Base-by-base conservation (phyloP, 2,797 vertebrate species). In the Rhinophrynus dorsalis region DNA sequence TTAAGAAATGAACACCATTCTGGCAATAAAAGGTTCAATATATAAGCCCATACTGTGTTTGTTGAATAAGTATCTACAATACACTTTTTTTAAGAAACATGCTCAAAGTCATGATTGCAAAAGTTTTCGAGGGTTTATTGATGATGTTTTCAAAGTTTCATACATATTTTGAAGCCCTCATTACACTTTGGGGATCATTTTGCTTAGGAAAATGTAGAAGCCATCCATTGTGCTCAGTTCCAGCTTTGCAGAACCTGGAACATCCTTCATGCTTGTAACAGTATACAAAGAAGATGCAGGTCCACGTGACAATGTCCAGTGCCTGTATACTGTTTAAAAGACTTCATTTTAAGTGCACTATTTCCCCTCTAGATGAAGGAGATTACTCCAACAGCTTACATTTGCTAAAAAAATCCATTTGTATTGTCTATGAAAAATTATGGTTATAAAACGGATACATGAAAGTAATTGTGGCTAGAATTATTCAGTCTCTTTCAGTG, bases 151-250 rank as follows among this genome's bases (percentile, higher is more conserved):
- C 50, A 54, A 44, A 78, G 57, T 38, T 74, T 80, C 74, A 74
- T 80, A 86, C 86, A 89, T 75, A 82, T 79, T 82, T 80, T 82
- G 66, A 83, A 87, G 74, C 69, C 75, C 77, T 83, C 79, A 80
- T 89, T 85, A 83, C 50, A 77, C 69, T 61, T 54, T 78, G 80
- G 73, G 81, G 81, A 78, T 86, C 83, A 84, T 86, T 29, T 88
- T 87, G 79, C 74, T 76, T 85, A 81, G 82, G 74, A 84, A 86
- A 88, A 86, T 52, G 21, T 52, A 23, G 62, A 58, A 60, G 55
- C 27, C 57, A 59, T 66, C 42, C 69, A 73, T 32, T 73, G 55
- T 73, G 70, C 70, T 73, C 62, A 66, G 55, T 66, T 32, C 55
- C 24, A 26, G 77, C 81, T 79, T 83, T 79, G 76, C 79, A 77